These are phyloP conservation scores for Spodoptera exigua DNA, from an alignment of 2,888 invertebrate species.

Conservation along the genomic window DNA sequence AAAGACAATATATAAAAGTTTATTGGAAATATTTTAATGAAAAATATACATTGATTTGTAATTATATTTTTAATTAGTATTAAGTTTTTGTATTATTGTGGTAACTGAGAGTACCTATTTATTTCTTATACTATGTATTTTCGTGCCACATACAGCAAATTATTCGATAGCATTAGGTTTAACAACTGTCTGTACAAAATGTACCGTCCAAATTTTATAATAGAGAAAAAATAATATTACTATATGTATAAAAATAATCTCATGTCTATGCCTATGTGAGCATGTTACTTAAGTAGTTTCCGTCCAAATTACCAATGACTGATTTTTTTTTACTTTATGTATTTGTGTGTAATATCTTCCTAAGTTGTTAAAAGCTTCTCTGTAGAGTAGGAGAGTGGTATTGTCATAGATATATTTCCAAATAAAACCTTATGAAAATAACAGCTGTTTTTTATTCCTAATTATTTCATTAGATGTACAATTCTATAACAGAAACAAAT, in stretches of 20 bases:
- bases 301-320: conserved; percentile 88
- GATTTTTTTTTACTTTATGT: conserved; percentile 78
- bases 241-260: conserved; percentile 68
- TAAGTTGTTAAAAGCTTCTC: conserved; percentile 77
- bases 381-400: conserved; percentile 72
- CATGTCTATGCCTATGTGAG: conserved; percentile 65
- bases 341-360: conserved; percentile 69
- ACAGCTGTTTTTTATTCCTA: conserved; percentile 23
- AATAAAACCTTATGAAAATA: conserved; percentile 72
- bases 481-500: too few species aligned
- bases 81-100: conserved; percentile 42
- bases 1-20: conserved; percentile 63
- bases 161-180: conserved; percentile 34
- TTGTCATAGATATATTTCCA: conserved; percentile 81
- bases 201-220: conserved; percentile 71
- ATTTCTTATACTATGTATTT: conserved; percentile 44
- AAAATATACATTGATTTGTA: conserved; percentile 49
- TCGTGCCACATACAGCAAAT: conserved; percentile 32
- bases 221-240: conserved; percentile 36
- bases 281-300: conserved; percentile 86
- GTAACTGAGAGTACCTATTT: conserved; percentile 49
- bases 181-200: conserved; percentile 63
- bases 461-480: too few species aligned
- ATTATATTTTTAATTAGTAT: conserved; percentile 39
- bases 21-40: conserved; percentile 47